Conservation (phyloP, 2,888 invertebrate genomes). For the Baccha elongata region DNA sequence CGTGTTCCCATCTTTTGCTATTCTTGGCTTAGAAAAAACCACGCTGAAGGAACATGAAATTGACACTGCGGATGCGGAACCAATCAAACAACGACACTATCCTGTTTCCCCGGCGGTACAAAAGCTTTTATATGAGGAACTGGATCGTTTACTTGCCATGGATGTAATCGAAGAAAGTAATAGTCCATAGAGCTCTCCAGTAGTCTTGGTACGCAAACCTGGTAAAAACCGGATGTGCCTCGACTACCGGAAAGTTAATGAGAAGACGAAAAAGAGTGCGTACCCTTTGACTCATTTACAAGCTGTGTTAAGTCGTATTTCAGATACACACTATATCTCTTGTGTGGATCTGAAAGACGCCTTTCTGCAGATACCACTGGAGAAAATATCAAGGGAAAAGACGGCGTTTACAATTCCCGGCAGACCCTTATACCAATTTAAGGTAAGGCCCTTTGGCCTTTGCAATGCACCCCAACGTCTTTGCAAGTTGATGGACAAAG, state of each 20-base stretch:
- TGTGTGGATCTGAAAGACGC: no score
- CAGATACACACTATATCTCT: conserved; percentile 42
- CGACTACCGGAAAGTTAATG: conserved; percentile 76
- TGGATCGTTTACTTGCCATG: conserved; percentile 76
- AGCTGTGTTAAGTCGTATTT: conserved; percentile 72
- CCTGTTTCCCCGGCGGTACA: conserved; percentile 56
- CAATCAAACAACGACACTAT: conserved; percentile 55
- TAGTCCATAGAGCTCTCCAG: conserved; percentile 77
- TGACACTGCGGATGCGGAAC: conserved; percentile 28
- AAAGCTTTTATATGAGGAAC: conserved; percentile 64
- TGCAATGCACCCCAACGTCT: conserved; percentile 58
- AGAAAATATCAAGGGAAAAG: conserved; percentile 20
- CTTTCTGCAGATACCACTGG: conserved; percentile 26
- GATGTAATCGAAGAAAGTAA: conserved; percentile 29
- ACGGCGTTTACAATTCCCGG: conserved; percentile 32
- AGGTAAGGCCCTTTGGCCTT: conserved; percentile 61
- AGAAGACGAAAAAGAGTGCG: conserved; percentile 71
- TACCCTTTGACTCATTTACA: conserved; percentile 74
- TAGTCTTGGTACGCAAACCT: conserved; percentile 75
- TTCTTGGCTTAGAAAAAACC: conserved; percentile 35
- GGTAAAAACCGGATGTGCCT: conserved; percentile 75
- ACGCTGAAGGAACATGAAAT: conserved; percentile 34
- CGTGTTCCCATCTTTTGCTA: conserved; percentile 51
- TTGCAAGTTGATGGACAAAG: conserved; percentile 54
- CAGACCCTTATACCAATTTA: conserved; percentile 52